phyloP scores from a whole-genome alignment of 2,888 invertebrate genomes.

The Drosophila nr. perissopoda region DNA sequence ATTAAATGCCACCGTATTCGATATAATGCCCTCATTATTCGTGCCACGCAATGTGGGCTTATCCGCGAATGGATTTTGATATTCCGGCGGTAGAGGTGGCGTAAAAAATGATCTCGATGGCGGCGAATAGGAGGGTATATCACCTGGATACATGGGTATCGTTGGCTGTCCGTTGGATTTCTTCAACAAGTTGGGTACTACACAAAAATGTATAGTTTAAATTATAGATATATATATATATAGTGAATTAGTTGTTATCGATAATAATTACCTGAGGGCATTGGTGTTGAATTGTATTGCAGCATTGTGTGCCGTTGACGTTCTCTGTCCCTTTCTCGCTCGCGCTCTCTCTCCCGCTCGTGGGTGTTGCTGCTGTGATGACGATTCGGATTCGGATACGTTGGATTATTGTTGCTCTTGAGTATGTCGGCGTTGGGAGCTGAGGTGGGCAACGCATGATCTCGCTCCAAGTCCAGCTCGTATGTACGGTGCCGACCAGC shows the following conservation, averaged over 20 bases:
- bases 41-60: constrained; percentile 93
- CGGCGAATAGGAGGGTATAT: constrained; percentile 93
- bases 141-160: constrained; percentile 87
- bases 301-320: constrained; percentile 75
- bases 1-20: constrained; percentile 85
- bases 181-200: constrained; percentile 86
- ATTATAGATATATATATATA: neutral
- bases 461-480: constrained; percentile 90
- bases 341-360: constrained; percentile 76
- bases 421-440: constrained; percentile 92
- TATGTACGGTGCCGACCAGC: constrained; percentile 85
- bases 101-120: constrained; percentile 92
- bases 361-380: constrained; percentile 84
- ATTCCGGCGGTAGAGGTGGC: constrained; percentile 93
- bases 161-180: constrained; percentile 86
- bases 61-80: constrained; percentile 94
- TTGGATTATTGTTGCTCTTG: constrained; percentile 91
- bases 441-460: constrained; percentile 90
- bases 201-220: constrained; percentile 24
- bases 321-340: constrained; percentile 52
- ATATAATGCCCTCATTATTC: constrained; percentile 86
- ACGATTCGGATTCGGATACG: constrained; percentile 90
- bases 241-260: neutral
- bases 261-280: constrained; percentile 79
- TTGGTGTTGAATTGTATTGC: constrained; percentile 83